Evolutionary conservation across 2,797 vertebrate species (phyloP).

Genomic region (Peromyscus nudipes): DNA sequence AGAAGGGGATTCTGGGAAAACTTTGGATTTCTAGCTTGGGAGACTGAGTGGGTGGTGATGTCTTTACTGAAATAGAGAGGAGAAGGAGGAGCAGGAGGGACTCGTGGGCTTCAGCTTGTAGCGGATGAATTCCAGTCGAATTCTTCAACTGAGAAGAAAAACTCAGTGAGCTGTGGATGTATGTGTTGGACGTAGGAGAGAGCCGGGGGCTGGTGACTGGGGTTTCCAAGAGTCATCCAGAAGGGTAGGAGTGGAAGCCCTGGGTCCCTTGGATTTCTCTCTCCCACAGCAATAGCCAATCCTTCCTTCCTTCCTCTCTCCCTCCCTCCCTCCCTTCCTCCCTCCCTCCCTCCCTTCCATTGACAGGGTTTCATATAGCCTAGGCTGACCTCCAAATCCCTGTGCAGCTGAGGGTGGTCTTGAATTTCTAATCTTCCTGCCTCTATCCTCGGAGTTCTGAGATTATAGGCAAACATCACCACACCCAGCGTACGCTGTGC

Average conservation of each 20-base stretch:
- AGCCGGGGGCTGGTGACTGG: not conserved
- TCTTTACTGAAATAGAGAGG: constrained; percentile 65
- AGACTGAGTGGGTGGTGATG: constrained; percentile 64
- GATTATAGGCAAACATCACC: not conserved
- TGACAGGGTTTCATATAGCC: not conserved
- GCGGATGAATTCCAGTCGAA: not conserved
- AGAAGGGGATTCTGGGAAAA: constrained; percentile 63
- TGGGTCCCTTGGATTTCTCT: not conserved
- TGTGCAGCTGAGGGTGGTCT: not conserved
- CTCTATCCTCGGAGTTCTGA: not conserved
- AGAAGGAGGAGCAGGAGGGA: constrained; percentile 35
- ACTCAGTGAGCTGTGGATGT: not conserved
- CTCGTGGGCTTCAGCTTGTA: not conserved
- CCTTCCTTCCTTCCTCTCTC: not conserved
- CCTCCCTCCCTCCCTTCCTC: not conserved
- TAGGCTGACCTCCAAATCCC: not conserved
- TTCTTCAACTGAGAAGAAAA: constrained; percentile 20
- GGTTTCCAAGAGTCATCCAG: not conserved
- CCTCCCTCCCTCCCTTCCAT: not conserved
- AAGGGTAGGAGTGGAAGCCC: not conserved
- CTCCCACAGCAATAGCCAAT: not conserved
- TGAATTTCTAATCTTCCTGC: not conserved
- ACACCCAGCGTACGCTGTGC: not conserved
- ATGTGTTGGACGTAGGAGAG: not conserved
- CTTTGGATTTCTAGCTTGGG: constrained; percentile 57